Evolutionary conservation across 2,888 invertebrate genomes (phyloP), one percentile per base, ranked within the genome.

Genomic region (Amblyjoppa proteus): DNA sequence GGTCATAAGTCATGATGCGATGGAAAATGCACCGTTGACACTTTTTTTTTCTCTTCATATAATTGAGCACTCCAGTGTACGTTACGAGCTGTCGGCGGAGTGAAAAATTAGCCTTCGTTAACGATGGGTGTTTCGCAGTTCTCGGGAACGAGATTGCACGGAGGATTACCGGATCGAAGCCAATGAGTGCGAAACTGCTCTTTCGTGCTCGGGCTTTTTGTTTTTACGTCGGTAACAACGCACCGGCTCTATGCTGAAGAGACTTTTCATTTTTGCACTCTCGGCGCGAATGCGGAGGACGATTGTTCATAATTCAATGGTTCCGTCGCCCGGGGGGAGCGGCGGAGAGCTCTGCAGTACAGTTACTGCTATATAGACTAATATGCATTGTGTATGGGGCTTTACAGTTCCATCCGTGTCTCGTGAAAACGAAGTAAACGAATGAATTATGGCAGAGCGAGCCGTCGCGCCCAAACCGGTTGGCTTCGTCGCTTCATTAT

Each of bases 221-320:
- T 49, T 49, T 16, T 49, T 49, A 49, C 45, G 45, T 49, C 45
- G 25, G 41, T 69, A 69, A 77, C 66, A 56, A 77, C 69, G 56
- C 45, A 25, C 38, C 68, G 58, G 20, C 53, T 13, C 41, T n/a
- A 20, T 64, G 25, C 3, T 3, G 53, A 73, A 53, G 64, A 20
- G 51, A n/a, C 25, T 68, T 77, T 73, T 73, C 64, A 56, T 31
- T 56, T 73, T 51, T 41, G 51, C 56, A 41, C 66, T 66, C 45
- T 64, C 49, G 25, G 16, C 31, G 71, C 45, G 61, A 45, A 74
- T 74, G 68, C 68, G 38, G 34, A 74, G 69, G 51, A 28, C 74
- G 61, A 83, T 83, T 83, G 68, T 83, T 83, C 73, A 83, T 83
- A 83, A 83, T 83, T 80, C 79, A 74, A 70, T 66, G 71, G 71